phyloP scores from a whole-genome alignment of 2,113 vertebrate species.

The Nycticryphes semicollaris region DNA sequence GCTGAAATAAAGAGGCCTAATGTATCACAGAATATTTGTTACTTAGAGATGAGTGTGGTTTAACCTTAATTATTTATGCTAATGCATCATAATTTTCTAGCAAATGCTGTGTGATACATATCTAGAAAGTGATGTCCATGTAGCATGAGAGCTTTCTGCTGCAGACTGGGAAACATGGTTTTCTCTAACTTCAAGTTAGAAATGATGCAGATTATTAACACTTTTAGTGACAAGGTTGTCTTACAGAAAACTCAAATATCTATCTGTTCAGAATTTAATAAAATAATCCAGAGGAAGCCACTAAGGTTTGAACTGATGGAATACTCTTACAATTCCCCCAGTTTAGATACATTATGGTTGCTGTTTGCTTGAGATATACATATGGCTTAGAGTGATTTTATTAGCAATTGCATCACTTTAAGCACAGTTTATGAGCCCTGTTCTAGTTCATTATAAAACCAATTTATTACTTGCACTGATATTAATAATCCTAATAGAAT shows the following conservation, averaged over 20 bases:
- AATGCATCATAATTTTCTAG: not conserved
- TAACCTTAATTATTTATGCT: conserved; percentile 21
- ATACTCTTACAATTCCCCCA: not conserved
- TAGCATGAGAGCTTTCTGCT: not conserved
- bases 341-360: not conserved
- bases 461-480: conserved; percentile 51
- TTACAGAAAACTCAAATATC: not conserved
- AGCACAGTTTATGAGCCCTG: conserved; percentile 69
- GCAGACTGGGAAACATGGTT: not conserved
- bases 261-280: not conserved
- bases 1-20: not conserved
- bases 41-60: not conserved
- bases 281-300: not conserved
- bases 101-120: not conserved
- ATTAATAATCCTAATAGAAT: conserved; percentile 70
- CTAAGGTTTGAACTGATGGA: not conserved
- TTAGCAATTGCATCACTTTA: conserved; percentile 59
- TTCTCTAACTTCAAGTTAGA: not conserved
- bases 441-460: conserved; percentile 55
- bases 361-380: not conserved
- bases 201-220: not conserved
- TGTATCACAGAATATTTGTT: not conserved
- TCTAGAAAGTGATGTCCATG: not conserved
- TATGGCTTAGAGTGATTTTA: conserved; percentile 30
- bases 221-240: not conserved